Base-by-base conservation (phyloP, 2,113 vertebrate species). In the Lutjanus erythropterus region DNA sequence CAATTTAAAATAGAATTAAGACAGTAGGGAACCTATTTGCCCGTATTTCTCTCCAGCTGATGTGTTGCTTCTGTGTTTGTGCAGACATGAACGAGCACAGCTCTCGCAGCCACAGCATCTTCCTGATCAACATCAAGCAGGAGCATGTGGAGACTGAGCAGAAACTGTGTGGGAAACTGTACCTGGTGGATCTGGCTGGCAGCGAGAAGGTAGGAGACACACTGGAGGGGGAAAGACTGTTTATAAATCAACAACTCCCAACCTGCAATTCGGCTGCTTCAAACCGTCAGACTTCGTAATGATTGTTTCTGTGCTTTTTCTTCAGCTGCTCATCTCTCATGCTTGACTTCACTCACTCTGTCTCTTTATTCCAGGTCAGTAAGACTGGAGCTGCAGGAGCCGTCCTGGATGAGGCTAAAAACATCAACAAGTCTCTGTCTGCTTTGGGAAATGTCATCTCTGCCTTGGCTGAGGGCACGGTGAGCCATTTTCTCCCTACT, bases 401-500 rank as follows among this genome's bases (percentile, higher is more conserved):
- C 0, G 96, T 98, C 68, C 91, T 98, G 93, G 96, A 97, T 1
- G 97, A 98, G 76, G 97, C 97, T 25, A 98, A 97, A 93, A 99
- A 98, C 81, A 99, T 99, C 88, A 99, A 99, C 93, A 98, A 98
- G 89, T 99, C 97, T 3, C 94, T 99, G 25, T 98, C 97, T 0
- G 96, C 97, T 4, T 92, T 99, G 64, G 97, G 97, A 58, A 99
- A 99, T 3, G 97, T 99, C 88, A 99, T 99, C 92, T 98, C 97
- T 0, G 96, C 97, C 0, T 89, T 99, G 95, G 97, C 97, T 0
- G 97, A 99, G 89, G 97, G 96, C 88, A 97, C 96, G 46, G 97
- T 98, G 87, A 95, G 96, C 6, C 2, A 44, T n/a, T 23, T 35
- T 16, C 19, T 35, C 42, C 16, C 6, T 2, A 1, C 8, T 31